phyloP scores from a whole-genome alignment of 2,797 vertebrate species.

The Epinephelus awoara region DNA sequence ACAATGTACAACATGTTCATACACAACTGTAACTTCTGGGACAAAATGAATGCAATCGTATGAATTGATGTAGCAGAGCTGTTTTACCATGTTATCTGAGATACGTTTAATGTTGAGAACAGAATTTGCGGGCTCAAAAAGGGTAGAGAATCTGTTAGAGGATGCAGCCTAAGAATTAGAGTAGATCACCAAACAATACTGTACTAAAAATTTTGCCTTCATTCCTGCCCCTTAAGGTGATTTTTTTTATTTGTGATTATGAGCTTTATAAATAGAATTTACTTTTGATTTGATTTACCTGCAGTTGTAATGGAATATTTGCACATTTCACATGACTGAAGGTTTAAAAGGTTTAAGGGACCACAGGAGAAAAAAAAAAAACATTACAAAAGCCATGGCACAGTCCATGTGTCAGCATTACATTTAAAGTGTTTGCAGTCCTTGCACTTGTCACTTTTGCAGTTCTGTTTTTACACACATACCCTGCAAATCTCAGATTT shows the following conservation, averaged over 20 bases:
- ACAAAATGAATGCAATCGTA: slow-evolving; percentile 36
- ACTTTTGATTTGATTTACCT: slow-evolving; percentile 9
- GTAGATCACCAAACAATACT: slow-evolving; percentile 33
- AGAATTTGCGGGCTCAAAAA: slow-evolving; percentile 47
- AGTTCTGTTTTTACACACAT: slow-evolving; percentile 23
- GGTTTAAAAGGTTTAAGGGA: slow-evolving; percentile 36
- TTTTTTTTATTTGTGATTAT: no score
- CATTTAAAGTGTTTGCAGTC: slow-evolving; percentile 29
- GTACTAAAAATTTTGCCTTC: slow-evolving; percentile 7
- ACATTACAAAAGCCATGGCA: slow-evolving; percentile 28
- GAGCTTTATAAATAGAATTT: no score
- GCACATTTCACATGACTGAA: slow-evolving; percentile 17
- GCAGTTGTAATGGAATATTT: slow-evolving; percentile 20
- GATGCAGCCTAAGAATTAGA: slow-evolving; percentile 29
- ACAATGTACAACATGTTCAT: neutral
- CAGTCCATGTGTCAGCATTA: slow-evolving; percentile 42
- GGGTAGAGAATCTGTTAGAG: slow-evolving; percentile 26
- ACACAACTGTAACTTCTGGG: slow-evolving; percentile 6
- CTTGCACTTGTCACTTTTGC: slow-evolving; percentile 29
- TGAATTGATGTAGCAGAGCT: slow-evolving; percentile 7
- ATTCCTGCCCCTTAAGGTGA: neutral
- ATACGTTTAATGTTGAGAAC: slow-evolving; percentile 61
- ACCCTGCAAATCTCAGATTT: slow-evolving; percentile 24
- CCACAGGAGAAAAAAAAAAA: slow-evolving; percentile 26
- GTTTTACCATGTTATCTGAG: slow-evolving; percentile 54